phyloP scores from a whole-genome alignment of 2,888 invertebrate genomes.

The Trissolcus japonicus region DNA sequence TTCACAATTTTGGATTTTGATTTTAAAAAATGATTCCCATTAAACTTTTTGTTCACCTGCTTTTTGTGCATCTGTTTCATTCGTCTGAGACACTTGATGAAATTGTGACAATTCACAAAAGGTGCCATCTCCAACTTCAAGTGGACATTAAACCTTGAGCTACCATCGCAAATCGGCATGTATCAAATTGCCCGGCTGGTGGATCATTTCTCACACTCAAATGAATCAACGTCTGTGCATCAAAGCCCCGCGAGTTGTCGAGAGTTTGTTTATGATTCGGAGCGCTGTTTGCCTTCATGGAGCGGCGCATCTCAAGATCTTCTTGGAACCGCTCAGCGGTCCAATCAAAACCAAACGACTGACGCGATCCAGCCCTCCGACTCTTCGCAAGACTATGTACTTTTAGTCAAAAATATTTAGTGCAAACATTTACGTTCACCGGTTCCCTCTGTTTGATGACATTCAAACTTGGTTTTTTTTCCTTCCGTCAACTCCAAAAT shows the following conservation, averaged over 20 bases:
- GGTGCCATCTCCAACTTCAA: constrained; percentile 9
- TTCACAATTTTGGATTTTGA: too few relatives aligned
- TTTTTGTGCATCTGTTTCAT: not conserved
- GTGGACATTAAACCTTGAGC: constrained; percentile 19
- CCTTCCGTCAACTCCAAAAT: too few relatives aligned
- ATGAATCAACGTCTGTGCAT: constrained; percentile 74
- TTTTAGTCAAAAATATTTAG: constrained; percentile 35
- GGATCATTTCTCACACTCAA: constrained; percentile 67
- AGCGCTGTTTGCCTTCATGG: constrained; percentile 57
- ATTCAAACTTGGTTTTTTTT: too few relatives aligned
- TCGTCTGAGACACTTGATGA: constrained; percentile 33
- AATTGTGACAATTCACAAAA: constrained; percentile 27
- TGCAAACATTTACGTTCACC: constrained; percentile 24
- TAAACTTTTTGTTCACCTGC: not conserved
- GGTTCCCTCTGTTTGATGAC: constrained; percentile 7
- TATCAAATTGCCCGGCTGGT: constrained; percentile 50
- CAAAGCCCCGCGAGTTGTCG: constrained; percentile 69
- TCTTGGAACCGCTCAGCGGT: constrained; percentile 65
- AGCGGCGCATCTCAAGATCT: constrained; percentile 59
- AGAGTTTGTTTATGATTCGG: constrained; percentile 72
- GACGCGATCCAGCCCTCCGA: constrained; percentile 63
- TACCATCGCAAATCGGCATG: constrained; percentile 38
- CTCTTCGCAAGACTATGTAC: constrained; percentile 26
- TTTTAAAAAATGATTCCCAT: too few relatives aligned
- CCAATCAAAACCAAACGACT: constrained; percentile 65